Base-by-base conservation (phyloP, 1,140 invertebrate genomes). In the Ips typographus region DNA sequence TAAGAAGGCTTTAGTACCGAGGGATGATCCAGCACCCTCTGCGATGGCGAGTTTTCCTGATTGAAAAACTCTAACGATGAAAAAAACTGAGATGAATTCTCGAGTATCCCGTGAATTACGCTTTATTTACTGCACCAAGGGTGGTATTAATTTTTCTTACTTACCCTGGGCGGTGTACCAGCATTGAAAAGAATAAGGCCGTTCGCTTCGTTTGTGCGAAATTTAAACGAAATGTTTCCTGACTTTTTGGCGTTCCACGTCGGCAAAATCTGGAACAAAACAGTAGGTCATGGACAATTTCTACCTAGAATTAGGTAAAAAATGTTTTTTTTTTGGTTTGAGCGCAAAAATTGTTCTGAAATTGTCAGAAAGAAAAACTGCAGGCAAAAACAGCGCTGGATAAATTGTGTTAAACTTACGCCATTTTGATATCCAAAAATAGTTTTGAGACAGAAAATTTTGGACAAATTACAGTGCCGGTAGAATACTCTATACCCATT, bases 131-230 rank as follows among this genome's bases (percentile, higher is more conserved):
- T 37, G 60, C 44, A 41, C 22, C 22, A 6, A 49, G 44, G 7
- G 4, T 8, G 43, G 43, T 44, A 5, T 44, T 44, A 44, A 44
- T 44, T 44, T 22, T 6, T 8, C 22, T 1, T 49, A 49, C 44
- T 84, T 87, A 91, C 89, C 80, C 89, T 85, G 72, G 88, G 87
- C 71, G 89, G 85, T 72, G 89, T 86, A 76, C 94, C 94, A 74
- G 90, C 90, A 79, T 94, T 96, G 85, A 96, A 96, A 76, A 98
- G 87, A 63, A 99, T 88, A 60, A 99, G 84, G 8, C 96, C 96
- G 80, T 97, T 94, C 1, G 94, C 89, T 82, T 98, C 95, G 77
- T 92, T 95, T 22, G 96, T 98, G 67, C 95, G 88, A 76, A 99
- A 92, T 83, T 94, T 95, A 82, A 98, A 94, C 51, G 92, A 92